Conservation (phyloP, 2,888 invertebrate genomes). For the Tetranychus piercei region DNA sequence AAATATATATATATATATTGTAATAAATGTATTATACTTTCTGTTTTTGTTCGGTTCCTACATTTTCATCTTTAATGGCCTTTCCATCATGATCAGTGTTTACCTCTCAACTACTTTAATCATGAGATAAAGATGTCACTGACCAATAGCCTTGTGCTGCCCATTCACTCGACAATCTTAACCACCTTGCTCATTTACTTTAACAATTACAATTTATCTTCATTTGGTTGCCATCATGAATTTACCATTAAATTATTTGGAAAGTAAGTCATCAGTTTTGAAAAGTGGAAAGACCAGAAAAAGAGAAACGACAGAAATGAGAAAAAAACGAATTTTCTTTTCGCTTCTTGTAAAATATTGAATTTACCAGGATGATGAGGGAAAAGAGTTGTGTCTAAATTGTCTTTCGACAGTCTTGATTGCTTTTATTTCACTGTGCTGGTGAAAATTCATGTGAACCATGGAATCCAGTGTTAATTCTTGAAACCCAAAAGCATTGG, state of each 20-base stretch:
- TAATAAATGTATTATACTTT: too few species aligned
- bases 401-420: neutral
- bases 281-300: too few species aligned
- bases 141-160: neutral
- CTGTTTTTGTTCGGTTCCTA: too few species aligned
- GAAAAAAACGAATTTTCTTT: too few species aligned
- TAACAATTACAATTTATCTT: too few species aligned
- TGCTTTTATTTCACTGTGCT: neutral
- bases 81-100: neutral
- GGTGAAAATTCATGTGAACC: neutral
- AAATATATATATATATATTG: too few species aligned
- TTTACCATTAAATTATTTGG: too few species aligned
- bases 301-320: too few species aligned
- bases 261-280: too few species aligned
- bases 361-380: neutral
- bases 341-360: too few species aligned
- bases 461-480: neutral
- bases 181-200: neutral
- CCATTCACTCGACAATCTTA: neutral
- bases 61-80: neutral
- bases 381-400: neutral
- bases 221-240: too few species aligned
- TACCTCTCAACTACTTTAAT: neutral
- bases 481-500: neutral
- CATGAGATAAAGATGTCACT: neutral